Percentiles rank a stretch among this genome's conserved stretches.
These are phyloP conservation scores for Hofmannophila pseudospretella DNA, from an alignment of 2,888 invertebrate species.

Conservation along the genomic window DNA sequence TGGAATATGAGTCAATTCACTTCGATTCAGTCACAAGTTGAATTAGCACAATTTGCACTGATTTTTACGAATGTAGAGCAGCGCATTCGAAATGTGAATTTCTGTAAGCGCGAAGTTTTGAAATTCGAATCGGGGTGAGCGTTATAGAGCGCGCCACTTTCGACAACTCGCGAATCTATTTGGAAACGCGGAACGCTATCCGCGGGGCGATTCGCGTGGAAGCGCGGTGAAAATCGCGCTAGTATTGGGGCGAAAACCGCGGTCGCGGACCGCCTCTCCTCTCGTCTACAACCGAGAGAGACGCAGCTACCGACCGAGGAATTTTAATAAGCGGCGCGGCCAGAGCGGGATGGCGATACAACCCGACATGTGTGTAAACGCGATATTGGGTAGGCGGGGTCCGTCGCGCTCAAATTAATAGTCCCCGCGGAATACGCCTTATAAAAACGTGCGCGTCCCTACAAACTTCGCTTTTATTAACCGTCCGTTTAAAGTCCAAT, in stretches of 20 bases:
- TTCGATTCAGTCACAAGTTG: slow-evolving; percentile 26
- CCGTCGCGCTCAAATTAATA: slow-evolving; percentile 77
- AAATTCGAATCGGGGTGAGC: slow-evolving; percentile 5
- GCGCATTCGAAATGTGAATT: neutral
- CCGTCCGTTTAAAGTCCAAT: slow-evolving; percentile 19
- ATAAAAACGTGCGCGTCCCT: slow-evolving; percentile 29
- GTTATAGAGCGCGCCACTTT: slow-evolving; percentile 27
- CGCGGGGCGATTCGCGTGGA: slow-evolving; percentile 68
- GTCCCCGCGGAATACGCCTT: slow-evolving; percentile 69
- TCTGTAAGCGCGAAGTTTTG: too few relatives aligned
- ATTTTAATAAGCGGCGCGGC: slow-evolving; percentile 76
- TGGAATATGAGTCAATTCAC: slow-evolving; percentile 25
- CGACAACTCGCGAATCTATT: slow-evolving; percentile 38
- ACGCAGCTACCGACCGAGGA: slow-evolving; percentile 70
- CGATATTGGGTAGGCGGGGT: slow-evolving; percentile 72
- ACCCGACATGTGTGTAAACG: slow-evolving; percentile 71
- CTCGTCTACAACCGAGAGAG: slow-evolving; percentile 51
- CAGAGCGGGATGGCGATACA: slow-evolving; percentile 65
- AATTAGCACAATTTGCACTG: slow-evolving; percentile 36
- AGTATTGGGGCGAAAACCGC: slow-evolving; percentile 66
- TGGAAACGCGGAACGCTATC: slow-evolving; percentile 39
- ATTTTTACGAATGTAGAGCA: slow-evolving; percentile 5
- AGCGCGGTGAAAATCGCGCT: slow-evolving; percentile 71
- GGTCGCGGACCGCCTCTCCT: slow-evolving; percentile 57
- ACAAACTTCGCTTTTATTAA: slow-evolving; percentile 30